These are phyloP conservation scores for Ceyx cyanopectus DNA, from an alignment of 2,113 vertebrate species.

Conservation along the genomic window DNA sequence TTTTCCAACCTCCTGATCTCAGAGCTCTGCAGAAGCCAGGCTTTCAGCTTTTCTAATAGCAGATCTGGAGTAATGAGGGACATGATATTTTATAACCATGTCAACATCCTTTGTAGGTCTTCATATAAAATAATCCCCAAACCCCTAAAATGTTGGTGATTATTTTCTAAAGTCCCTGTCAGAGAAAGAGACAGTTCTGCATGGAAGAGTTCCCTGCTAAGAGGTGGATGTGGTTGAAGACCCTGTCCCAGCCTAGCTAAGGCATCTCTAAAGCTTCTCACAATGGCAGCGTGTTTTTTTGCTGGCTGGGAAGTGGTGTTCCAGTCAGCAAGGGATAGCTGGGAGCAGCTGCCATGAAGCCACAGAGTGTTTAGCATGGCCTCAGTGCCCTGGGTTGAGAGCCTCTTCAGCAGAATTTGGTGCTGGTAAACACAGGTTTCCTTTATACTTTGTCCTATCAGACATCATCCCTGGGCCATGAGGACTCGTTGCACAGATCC, in stretches of 20 bases:
- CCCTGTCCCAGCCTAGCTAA: neutral
- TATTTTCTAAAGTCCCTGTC: neutral
- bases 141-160: neutral
- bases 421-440: neutral
- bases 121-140: neutral
- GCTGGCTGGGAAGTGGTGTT: neutral
- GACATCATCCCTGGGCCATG: neutral
- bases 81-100: neutral
- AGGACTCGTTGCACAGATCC: neutral
- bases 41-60: neutral
- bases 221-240: fast-evolving
- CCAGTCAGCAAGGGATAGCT: neutral
- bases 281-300: neutral
- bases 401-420: neutral
- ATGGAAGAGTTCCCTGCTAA: neutral
- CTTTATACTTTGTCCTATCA: neutral
- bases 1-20: neutral
- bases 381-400: neutral
- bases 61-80: neutral
- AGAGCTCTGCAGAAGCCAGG: neutral
- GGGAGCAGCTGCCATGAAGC: neutral
- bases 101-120: neutral
- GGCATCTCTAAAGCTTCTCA: neutral
- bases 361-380: neutral
- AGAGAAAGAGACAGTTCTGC: neutral